phyloP scores from a whole-genome alignment of 1,140 invertebrate genomes.

The Aporrectodea caliginosa region DNA sequence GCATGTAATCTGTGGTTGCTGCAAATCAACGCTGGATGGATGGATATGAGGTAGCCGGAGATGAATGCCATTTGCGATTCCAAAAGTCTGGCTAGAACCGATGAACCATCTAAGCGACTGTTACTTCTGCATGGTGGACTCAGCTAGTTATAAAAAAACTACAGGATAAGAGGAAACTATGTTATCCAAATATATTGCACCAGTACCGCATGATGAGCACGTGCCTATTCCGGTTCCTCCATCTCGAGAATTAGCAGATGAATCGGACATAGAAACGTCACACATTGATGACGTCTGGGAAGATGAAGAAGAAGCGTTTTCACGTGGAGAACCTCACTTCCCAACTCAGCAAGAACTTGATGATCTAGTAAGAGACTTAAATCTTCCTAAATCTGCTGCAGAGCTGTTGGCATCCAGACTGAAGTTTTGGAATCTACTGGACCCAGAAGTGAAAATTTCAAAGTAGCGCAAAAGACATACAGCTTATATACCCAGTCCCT shows the following conservation, averaged over 20 bases:
- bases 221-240: not conserved
- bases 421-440: constrained; percentile 27
- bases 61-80: constrained; percentile 37
- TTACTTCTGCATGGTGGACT: constrained; percentile 37
- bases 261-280: not conserved
- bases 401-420: constrained; percentile 33
- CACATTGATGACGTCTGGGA: not conserved
- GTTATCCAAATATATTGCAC: not conserved
- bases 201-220: not conserved
- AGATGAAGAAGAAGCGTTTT: not conserved
- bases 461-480: constrained; percentile 22
- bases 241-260: not conserved
- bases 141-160: not conserved
- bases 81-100: constrained; percentile 39
- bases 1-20: not conserved
- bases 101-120: constrained; percentile 39
- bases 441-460: constrained; percentile 28
- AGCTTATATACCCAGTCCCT: constrained; percentile 15
- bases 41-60: not conserved
- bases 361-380: constrained; percentile 33
- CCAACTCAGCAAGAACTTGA: constrained; percentile 29
- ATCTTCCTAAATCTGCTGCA: constrained; percentile 30
- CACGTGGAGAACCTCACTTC: constrained; percentile 20
- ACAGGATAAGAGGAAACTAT: not conserved
- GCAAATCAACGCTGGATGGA: not conserved